A percentile compares a stretch with the other conserved stretches of the same genome.
Evolutionary conservation across 2,797 vertebrate genomes (phyloP).

Genomic region (Onychomys leucogaster): DNA sequence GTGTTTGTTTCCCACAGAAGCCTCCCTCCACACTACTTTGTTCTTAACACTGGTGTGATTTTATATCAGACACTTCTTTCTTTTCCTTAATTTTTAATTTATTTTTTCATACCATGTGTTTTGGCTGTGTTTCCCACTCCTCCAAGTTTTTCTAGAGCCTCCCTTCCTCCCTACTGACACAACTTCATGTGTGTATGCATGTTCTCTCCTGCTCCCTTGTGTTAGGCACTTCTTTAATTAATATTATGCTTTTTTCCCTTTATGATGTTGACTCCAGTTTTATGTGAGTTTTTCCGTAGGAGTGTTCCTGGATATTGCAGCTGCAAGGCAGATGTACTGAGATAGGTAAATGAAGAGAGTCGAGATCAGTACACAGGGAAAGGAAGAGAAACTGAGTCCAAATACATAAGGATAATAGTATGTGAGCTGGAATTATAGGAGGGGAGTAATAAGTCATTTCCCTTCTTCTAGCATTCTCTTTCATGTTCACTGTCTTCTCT

Average conservation of each 20-base stretch:
- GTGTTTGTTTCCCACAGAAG: background rate
- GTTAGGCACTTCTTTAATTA: slow-evolving; percentile 1
- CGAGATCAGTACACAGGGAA: background rate
- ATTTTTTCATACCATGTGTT: background rate
- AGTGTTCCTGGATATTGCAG: background rate
- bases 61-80: background rate
- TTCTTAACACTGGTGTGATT: slow-evolving; percentile 24
- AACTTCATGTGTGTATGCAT: background rate
- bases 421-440: background rate
- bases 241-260: background rate
- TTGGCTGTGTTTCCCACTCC: background rate
- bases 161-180: background rate
- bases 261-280: slow-evolving; percentile 1
- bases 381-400: background rate
- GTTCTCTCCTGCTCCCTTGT: background rate
- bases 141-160: background rate
- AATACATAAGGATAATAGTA: background rate
- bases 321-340: background rate
- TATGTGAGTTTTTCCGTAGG: slow-evolving; percentile 23
- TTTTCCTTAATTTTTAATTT: background rate
- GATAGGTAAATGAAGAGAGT: slow-evolving; percentile 14
- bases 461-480: background rate
- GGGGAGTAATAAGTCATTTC: background rate
- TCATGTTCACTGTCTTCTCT: background rate
- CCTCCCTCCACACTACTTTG: background rate